Base-by-base conservation (phyloP, 1,140 invertebrate genomes). In the Vanessa tameamea region DNA sequence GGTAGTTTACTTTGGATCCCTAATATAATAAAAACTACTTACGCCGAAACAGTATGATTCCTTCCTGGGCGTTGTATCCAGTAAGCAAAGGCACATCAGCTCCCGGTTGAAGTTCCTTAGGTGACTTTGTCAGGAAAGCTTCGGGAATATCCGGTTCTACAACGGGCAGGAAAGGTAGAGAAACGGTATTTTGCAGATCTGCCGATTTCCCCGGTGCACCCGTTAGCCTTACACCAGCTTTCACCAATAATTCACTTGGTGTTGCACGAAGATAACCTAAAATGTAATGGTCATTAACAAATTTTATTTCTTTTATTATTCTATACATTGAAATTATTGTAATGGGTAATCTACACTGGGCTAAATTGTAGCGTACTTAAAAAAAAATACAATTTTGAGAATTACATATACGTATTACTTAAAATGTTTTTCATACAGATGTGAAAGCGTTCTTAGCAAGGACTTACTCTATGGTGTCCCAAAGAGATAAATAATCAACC, bases 51-150 rank as follows among this genome's bases (percentile, higher is more conserved):
- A 95, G 91, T 23, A 94, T 84, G 68, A 95, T 91, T 3, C 93
- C 92, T 77, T 95, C 94, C 75, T 95, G 89, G 1, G 93, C 92
- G 51, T 94, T 94, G 73, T 93, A 95, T 12, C 94, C 94, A 0
- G 93, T 92, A 67, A 95, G 89, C 20, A 94, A 89, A 9, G 94
- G 94, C 13, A 94, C 93, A 16, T 93, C 89, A 31, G 87, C 90
- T 14, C 89, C 86, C 11, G 91, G 87, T 15, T 95, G 87, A 51
- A 94, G 87, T 0, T 89, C 84, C 26, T 90, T 86, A 0, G 95
- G 94, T 51, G 93, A 85, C 48, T 93, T 82, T 0, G 94, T 94
- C 8, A 96, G 86, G 80, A 95, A 94, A 3, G 94, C 93, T 12
- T 85, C 82, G 0, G 81, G 76, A 0, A 76, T 43, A 50, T 93